phyloP scores from a whole-genome alignment of 2,113 vertebrate species.

The Malurus elegans region DNA sequence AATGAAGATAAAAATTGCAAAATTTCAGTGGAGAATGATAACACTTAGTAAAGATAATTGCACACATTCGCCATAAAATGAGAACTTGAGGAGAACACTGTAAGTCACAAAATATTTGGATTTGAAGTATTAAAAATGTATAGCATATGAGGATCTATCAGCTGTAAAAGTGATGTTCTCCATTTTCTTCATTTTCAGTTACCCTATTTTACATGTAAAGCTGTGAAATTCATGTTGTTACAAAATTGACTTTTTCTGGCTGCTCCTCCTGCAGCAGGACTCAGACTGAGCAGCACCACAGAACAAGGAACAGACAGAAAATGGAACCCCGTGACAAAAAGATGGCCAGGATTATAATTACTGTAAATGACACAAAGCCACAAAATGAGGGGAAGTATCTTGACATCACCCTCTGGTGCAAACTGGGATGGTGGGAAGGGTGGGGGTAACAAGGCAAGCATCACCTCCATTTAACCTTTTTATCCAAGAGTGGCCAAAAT shows the following conservation, averaged over 20 bases:
- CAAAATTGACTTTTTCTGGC: background rate
- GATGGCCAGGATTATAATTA: background rate
- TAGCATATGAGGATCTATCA: background rate
- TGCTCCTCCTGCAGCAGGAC: background rate
- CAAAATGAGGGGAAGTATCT: background rate
- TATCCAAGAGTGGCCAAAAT: background rate
- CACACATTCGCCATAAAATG: background rate
- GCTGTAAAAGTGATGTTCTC: background rate
- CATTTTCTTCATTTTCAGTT: background rate
- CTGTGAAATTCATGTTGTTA: background rate
- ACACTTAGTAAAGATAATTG: constrained; percentile 13
- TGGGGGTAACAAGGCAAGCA: background rate
- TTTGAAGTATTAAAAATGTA: background rate
- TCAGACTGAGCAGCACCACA: background rate
- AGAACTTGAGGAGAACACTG: background rate
- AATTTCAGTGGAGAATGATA: background rate
- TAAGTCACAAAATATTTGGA: background rate
- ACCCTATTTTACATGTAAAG: background rate
- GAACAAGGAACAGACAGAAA: background rate
- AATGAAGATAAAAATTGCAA: background rate
- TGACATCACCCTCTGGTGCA: background rate
- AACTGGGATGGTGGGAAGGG: background rate
- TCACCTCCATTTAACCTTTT: background rate
- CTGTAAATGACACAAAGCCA: background rate
- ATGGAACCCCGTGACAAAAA: background rate